Conservation (phyloP, 1,140 invertebrate species). For the Apocrypta bakeri region DNA sequence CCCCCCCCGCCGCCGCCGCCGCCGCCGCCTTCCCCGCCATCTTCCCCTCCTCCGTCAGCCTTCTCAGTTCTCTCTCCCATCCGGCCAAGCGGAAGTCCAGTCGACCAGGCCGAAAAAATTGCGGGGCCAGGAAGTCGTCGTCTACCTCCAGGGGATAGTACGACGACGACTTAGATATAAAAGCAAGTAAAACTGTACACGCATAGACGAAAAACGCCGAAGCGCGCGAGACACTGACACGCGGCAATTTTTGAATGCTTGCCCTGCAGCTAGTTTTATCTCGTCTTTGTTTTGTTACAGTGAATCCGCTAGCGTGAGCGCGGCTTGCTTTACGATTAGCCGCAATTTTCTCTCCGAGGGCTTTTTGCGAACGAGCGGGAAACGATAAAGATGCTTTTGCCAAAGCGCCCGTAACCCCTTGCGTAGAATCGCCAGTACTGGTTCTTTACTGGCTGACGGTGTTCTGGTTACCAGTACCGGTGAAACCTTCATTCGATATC, state of each 20-base stretch:
- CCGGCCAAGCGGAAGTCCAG: conserved; percentile 21
- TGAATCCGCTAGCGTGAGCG: neutral
- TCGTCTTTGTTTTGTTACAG: neutral
- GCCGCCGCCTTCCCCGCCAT: neutral
- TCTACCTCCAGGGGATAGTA: neutral
- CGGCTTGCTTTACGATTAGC: neutral
- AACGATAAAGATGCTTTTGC: too few species aligned
- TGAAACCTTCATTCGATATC: too few species aligned
- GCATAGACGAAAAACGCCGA: neutral
- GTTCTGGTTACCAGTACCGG: too few species aligned
- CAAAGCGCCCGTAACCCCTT: too few species aligned
- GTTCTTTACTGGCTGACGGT: too few species aligned
- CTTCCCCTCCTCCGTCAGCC: too few species aligned
- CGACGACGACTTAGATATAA: too few species aligned
- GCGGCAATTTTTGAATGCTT: neutral
- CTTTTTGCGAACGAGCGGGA: neutral
- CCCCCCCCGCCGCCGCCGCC: neutral
- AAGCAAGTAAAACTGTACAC: too few species aligned
- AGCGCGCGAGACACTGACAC: neutral
- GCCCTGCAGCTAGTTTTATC: neutral
- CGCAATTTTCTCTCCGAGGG: neutral
- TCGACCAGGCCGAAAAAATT: conserved; percentile 21
- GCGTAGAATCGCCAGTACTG: too few species aligned
- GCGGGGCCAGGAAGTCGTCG: conserved; percentile 8
- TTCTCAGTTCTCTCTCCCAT: neutral